Base-by-base conservation (phyloP, 2,113 vertebrate genomes). In the Aspiorhynchus laticeps region DNA sequence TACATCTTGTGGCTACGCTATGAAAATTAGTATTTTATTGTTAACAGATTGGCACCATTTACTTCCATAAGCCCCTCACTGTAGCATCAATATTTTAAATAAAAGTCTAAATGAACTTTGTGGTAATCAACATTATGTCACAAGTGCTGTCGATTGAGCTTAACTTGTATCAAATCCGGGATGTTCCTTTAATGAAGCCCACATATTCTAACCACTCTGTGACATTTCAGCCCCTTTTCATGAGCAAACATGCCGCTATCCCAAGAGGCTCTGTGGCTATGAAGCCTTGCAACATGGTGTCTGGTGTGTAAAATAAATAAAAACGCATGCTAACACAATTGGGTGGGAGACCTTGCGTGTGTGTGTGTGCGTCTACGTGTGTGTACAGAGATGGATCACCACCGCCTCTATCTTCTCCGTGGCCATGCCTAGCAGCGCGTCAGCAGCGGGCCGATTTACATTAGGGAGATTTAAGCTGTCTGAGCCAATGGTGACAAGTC, bases 381-480 rank as follows among this genome's bases (percentile, higher is more conserved):
- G 87, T 84, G 87, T 90, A 93, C 91, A 94, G 94, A 95, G 95
- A 95, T 95, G 94, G 95, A 95, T 95, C 94, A 94, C 94, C 93
- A 87, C 89, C 7, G 89, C 91, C 91, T 93, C 93, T 95, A 94
- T 95, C 94, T 95, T 92, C 91, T 92, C 92, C 88, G 92, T 91
- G 92, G 93, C 93, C 91, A 90, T 93, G 94, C 93, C 93, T 92
- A 91, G 92, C 93, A 91, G 92, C 91, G 91, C 91, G 89, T 94
- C 94, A 92, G 91, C 89, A 65, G 89, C 91, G 91, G 91, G 92
- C 93, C 93, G 94, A 95, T 96, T 95, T 95, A 95, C 95, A 95
- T 95, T 94, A 95, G 92, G 94, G 95, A 96, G 95, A 96, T 96
- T 96, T 96, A 96, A 96, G 93, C 94, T 94, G 93, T 95, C 95